phyloP scores from a whole-genome alignment of 2,888 invertebrate species.

The Galeruca laticollis region DNA sequence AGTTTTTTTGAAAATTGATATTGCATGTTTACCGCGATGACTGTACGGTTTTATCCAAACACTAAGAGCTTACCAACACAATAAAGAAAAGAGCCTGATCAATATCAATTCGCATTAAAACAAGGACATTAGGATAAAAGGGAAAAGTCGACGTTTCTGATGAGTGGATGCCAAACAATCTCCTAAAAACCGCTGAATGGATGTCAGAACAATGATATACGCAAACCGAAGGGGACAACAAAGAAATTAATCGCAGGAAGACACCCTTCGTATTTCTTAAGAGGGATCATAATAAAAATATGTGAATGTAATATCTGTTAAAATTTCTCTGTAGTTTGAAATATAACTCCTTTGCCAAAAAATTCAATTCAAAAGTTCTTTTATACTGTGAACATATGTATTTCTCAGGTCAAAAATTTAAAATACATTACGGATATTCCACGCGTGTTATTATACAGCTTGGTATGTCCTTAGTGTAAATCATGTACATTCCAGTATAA shows the following conservation, averaged over 20 bases:
- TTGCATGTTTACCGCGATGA: not conserved
- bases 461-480: no score
- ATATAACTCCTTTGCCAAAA: no score
- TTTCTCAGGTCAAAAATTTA: no score
- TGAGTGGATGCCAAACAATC: conserved; percentile 46
- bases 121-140: conserved; percentile 43
- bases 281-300: not conserved
- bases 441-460: no score
- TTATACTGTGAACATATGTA: no score
- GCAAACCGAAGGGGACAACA: conserved; percentile 24
- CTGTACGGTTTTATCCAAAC: conserved; percentile 1
- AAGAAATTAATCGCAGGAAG: conserved; percentile 9
- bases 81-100: not conserved
- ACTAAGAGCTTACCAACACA: not conserved
- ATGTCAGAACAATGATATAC: conserved; percentile 46
- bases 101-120: conserved; percentile 30
- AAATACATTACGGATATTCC: no score
- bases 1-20: no score
- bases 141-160: conserved; percentile 46
- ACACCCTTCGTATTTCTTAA: not conserved
- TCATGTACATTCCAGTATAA: no score
- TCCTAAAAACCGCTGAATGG: conserved; percentile 42
- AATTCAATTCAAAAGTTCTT: no score
- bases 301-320: not conserved
- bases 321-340: not conserved